A percentile compares a stretch with the other conserved stretches of the same genome.
Evolutionary conservation across 1,140 invertebrate species (phyloP).

Genomic region (Goniozus legneri): DNA sequence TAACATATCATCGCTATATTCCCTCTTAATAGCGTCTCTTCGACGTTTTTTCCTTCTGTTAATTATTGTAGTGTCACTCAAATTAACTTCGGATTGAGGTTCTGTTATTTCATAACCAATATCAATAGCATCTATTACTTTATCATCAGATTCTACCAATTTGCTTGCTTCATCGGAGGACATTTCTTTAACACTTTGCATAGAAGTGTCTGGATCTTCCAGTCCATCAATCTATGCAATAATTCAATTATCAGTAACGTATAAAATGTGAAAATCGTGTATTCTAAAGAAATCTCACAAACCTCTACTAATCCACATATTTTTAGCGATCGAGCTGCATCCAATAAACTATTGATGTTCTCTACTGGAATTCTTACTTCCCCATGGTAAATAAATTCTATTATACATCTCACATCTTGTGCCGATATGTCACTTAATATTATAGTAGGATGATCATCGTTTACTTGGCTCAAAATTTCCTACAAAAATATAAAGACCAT

Average conservation of each 20-base stretch:
- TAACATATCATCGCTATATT: conserved; percentile 48
- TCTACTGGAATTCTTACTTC: conserved; percentile 55
- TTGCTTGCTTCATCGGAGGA: conserved; percentile 3
- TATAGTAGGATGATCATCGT: conserved; percentile 53
- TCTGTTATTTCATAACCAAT: conserved; percentile 13
- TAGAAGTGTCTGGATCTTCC: conserved; percentile 26
- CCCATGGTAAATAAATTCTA: conserved; percentile 62
- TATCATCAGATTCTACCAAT: conserved; percentile 19
- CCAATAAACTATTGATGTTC: conserved; percentile 49
- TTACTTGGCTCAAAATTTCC: conserved; percentile 48
- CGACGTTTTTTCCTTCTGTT: conserved; percentile 37
- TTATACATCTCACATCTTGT: conserved; percentile 52
- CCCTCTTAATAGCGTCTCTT: conserved; percentile 37
- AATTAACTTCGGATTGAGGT: conserved; percentile 10
- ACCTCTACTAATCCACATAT: conserved; percentile 57
- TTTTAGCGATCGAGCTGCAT: conserved; percentile 53
- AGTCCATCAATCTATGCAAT: conserved; percentile 37
- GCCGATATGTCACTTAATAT: conserved; percentile 56
- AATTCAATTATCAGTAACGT: neutral
- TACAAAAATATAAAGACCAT: too few species aligned
- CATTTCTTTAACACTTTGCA: conserved; percentile 12
- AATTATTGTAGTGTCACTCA: conserved; percentile 5
- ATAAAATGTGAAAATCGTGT: neutral
- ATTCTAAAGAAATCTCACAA: conserved; percentile 11
- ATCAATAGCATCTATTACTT: conserved; percentile 12